Percentiles rank a stretch among this genome's conserved stretches.
Conservation (phyloP, 1,140 invertebrate species). For the Lepidurus apus region DNA sequence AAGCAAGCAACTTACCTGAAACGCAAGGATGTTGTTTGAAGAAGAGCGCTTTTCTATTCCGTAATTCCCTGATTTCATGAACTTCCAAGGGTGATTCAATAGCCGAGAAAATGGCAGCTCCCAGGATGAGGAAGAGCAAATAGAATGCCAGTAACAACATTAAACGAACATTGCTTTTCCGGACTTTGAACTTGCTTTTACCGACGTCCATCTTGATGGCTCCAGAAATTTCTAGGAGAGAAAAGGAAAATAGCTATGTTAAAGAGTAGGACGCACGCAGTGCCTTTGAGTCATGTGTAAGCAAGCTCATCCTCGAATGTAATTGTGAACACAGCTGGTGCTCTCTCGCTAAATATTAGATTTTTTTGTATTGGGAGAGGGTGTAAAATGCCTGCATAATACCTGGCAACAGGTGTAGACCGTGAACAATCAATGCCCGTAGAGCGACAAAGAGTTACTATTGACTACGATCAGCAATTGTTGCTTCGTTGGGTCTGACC, state of each 20-base stretch:
- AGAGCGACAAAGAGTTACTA: background rate
- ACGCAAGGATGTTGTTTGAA: slow-evolving; percentile 56
- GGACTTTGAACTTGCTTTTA: slow-evolving; percentile 36
- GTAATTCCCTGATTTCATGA: slow-evolving; percentile 51
- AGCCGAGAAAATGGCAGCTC: slow-evolving; percentile 63
- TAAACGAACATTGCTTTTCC: slow-evolving; percentile 45
- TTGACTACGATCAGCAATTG: background rate
- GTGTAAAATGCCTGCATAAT: background rate
- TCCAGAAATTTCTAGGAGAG: slow-evolving; percentile 23
- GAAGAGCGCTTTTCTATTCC: slow-evolving; percentile 53
- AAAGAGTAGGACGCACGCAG: background rate
- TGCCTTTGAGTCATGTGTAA: too few species aligned
- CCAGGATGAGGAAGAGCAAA: slow-evolving; percentile 51
- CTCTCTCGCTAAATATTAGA: too few species aligned
- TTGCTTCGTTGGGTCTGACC: background rate
- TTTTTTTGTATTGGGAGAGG: too few species aligned
- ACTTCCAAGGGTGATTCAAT: slow-evolving; percentile 64
- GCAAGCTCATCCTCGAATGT: too few species aligned
- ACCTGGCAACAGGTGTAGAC: slow-evolving; percentile 7
- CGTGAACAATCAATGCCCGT: background rate
- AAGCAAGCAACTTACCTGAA: slow-evolving; percentile 48
- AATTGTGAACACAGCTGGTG: too few species aligned
- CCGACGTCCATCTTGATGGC: slow-evolving; percentile 24
- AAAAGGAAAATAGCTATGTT: background rate
- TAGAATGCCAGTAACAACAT: slow-evolving; percentile 45